phyloP scores from a whole-genome alignment of 2,113 vertebrate species.

The Chauna torquata region DNA sequence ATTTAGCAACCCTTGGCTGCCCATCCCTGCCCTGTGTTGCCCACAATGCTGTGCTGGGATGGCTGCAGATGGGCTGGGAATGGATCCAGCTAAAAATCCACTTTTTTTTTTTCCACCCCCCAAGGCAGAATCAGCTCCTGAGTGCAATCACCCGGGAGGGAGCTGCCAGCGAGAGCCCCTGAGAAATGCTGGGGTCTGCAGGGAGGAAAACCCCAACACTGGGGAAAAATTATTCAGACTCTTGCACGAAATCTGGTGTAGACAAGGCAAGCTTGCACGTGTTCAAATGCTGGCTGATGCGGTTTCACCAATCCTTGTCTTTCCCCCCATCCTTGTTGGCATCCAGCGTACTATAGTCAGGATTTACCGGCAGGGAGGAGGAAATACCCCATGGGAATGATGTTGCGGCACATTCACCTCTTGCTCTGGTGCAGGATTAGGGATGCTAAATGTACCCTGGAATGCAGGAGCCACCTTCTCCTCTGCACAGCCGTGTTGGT shows the following conservation, averaged over 20 bases:
- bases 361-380: not conserved
- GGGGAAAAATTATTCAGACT: not conserved
- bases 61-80: not conserved
- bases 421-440: not conserved
- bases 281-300: not conserved
- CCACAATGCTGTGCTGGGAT: not conserved
- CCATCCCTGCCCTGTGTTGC: not conserved
- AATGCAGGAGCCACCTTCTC: not conserved
- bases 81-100: not conserved
- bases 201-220: not conserved
- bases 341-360: not conserved
- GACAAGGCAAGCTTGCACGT: too few species aligned
- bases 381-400: not conserved
- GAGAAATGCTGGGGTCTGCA: not conserved
- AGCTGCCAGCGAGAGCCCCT: not conserved
- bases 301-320: not conserved
- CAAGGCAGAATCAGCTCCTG: rapidly evolving
- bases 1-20: not conserved
- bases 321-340: not conserved
- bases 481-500: not conserved
- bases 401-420: not conserved
- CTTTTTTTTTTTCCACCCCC: not conserved
- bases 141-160: not conserved
- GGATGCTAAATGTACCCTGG: not conserved
- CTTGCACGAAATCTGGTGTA: too few species aligned